Evolutionary conservation across 2,888 invertebrate genomes (phyloP).

Genomic region (Aporophyla nigra): DNA sequence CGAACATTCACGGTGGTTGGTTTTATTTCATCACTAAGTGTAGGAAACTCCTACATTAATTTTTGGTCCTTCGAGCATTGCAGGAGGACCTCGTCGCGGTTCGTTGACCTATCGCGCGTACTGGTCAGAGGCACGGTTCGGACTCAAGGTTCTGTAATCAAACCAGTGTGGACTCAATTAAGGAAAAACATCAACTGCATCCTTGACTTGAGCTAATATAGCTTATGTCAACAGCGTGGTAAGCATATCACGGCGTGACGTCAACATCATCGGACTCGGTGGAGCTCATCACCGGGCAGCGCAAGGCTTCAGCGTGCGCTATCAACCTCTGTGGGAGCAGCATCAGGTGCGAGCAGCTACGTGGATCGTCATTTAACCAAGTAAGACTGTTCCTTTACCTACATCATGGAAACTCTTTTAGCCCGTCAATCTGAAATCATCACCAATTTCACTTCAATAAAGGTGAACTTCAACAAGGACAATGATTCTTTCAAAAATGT

Average conservation of each 20-base stretch:
- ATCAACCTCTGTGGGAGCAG: not conserved
- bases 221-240: not conserved
- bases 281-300: not conserved
- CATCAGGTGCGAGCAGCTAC: not conserved
- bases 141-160: too few species aligned
- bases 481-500: not conserved
- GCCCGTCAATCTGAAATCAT: not conserved
- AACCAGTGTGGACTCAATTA: too few species aligned
- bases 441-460: not conserved
- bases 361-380: not conserved
- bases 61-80: too few species aligned
- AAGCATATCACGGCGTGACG: slow-evolving; percentile 3
- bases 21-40: too few species aligned
- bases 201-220: not conserved
- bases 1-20: too few species aligned
- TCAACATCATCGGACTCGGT: too few species aligned
- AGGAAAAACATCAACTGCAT: too few species aligned
- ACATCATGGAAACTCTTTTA: not conserved
- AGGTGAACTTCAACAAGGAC: not conserved
- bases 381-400: slow-evolving; percentile 10
- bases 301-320: too few species aligned
- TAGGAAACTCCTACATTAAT: too few species aligned
- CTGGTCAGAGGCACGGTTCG: too few species aligned
- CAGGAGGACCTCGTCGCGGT: too few species aligned
- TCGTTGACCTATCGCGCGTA: too few species aligned